These are phyloP conservation scores for Chamaea fasciata DNA, from an alignment of 2,113 vertebrate genomes.

Conservation along the genomic window DNA sequence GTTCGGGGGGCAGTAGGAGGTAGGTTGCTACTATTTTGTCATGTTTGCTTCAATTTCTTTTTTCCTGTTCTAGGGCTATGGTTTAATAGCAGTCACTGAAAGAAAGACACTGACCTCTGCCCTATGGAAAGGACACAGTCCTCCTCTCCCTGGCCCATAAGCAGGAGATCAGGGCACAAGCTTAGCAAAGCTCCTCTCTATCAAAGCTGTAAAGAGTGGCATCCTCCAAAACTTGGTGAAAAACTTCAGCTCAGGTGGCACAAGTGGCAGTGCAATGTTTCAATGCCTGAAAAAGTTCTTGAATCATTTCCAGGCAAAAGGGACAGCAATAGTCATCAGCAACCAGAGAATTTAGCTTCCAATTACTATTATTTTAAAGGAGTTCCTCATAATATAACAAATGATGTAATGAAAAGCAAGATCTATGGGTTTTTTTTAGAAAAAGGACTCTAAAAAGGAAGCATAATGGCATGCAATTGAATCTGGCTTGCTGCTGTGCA, in stretches of 20 bases:
- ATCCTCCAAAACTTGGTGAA: background rate
- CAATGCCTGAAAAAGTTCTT: background rate
- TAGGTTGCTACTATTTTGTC: background rate
- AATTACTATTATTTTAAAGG: background rate
- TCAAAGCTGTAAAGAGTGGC: background rate
- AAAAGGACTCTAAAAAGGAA: background rate
- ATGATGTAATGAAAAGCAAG: background rate
- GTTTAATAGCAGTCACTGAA: background rate
- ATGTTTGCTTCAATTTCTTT: background rate
- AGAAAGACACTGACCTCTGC: background rate
- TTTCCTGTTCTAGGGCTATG: background rate
- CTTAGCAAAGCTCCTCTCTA: background rate
- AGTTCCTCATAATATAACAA: background rate
- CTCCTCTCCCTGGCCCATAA: background rate
- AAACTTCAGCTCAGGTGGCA: background rate
- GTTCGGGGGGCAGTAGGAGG: background rate
- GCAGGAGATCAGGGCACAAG: background rate
- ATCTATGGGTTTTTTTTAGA: background rate
- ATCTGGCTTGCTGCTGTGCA: background rate
- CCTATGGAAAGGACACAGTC: background rate
- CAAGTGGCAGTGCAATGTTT: background rate
- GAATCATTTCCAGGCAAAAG: background rate
- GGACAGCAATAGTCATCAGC: background rate
- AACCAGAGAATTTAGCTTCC: background rate
- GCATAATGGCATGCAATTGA: background rate